Evolutionary conservation across 2,797 vertebrate genomes (phyloP).

Genomic region (Peromyscus attwateri): DNA sequence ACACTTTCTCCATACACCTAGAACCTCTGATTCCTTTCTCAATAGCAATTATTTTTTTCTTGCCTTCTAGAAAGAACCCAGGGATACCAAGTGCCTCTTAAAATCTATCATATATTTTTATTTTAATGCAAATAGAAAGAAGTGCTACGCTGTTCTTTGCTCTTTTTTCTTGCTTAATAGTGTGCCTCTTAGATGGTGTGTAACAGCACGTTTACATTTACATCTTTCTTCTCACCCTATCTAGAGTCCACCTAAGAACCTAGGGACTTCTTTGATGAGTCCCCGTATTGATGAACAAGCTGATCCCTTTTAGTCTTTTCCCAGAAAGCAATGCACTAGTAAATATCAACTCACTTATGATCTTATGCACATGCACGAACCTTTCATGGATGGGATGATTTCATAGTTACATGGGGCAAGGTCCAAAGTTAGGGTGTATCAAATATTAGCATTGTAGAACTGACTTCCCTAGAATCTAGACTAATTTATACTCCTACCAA

Average conservation of each 20-base stretch:
- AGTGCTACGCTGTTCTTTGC: neutral
- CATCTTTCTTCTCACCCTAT: neutral
- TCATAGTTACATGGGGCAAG: neutral
- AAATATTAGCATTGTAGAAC: neutral
- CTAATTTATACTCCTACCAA: neutral
- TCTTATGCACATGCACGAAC: neutral
- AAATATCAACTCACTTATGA: neutral
- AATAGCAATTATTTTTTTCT: neutral
- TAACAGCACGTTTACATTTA: accelerated
- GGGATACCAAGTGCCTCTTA: neutral
- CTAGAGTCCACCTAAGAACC: neutral
- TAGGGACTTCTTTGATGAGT: neutral
- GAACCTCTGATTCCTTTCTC: neutral
- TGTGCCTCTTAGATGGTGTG: neutral
- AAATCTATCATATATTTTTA: neutral
- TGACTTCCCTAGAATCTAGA: neutral
- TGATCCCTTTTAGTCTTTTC: neutral
- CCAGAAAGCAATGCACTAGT: neutral
- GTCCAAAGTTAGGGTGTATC: neutral
- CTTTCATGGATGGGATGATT: neutral
- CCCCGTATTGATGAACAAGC: neutral
- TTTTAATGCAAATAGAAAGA: neutral
- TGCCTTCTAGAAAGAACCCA: conserved; percentile 12
- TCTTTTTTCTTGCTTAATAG: neutral
- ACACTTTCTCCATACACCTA: neutral